Conservation (phyloP, 2,797 vertebrate genomes). For the Rhinogobio ventralis region DNA sequence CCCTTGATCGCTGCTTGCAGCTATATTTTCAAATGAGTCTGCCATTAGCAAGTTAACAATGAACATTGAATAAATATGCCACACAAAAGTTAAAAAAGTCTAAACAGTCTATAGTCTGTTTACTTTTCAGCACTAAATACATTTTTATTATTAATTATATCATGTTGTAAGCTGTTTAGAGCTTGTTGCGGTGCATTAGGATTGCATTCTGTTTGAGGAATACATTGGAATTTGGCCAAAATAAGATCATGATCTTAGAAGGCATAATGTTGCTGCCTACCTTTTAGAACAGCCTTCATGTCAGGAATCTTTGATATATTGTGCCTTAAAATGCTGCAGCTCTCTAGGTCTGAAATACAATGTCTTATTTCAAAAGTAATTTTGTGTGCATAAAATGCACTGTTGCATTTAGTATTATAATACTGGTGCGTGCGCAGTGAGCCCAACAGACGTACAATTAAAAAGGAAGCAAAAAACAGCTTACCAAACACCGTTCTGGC, state of each 20-base stretch:
- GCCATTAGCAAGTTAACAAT: not conserved
- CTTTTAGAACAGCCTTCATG: not conserved
- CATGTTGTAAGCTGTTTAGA: not conserved
- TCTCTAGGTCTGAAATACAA: not conserved
- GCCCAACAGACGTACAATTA: not conserved
- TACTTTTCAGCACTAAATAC: not conserved
- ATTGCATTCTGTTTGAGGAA: not conserved
- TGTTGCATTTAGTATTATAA: not conserved
- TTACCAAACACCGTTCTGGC: conserved; percentile 96
- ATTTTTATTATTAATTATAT: not conserved
- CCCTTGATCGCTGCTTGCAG: not conserved
- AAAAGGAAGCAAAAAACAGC: conserved; percentile 51
- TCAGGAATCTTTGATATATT: not conserved
- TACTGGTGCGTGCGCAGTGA: not conserved
- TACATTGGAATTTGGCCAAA: conserved; percentile 4
- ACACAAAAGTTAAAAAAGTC: not conserved
- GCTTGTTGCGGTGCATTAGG: not conserved
- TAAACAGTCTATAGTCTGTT: not conserved
- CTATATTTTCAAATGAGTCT: not conserved
- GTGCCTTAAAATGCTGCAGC: not conserved
- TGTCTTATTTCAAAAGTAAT: not conserved
- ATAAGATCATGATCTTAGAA: conserved; percentile 1
- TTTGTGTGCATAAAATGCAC: not conserved
- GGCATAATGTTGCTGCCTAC: not conserved
- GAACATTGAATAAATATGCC: not conserved